Base-by-base conservation (phyloP, 2,113 vertebrate species). In the Hippocampus guttulatus region DNA sequence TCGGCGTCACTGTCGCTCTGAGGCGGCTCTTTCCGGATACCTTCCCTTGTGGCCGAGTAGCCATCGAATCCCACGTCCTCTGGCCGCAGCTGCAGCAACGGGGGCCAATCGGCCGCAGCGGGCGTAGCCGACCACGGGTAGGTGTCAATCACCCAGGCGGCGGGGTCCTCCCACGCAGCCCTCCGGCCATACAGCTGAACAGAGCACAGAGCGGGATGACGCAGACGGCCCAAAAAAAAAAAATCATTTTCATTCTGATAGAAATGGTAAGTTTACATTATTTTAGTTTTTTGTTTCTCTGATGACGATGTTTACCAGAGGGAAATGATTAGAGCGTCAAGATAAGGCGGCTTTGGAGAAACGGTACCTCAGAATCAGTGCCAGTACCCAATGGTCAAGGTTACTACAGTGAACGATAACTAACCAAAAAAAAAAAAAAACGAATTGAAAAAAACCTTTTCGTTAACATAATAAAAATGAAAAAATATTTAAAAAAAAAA, bases 21-120 rank as follows among this genome's bases (percentile, higher is more conserved):
- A 0, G 94, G 92, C 0, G 89, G 87, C 25, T 95, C 96, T 52
- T 97, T 98, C 27, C 92, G 72, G 0, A 92, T 84, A 1, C 97
- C 95, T 62, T 98, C 97, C 72, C 94, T 89, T 3, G 95, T 92
- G 79, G 94, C 30, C 0, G 95, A 94, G 88, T 95, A 98, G 61
- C 96, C 95, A 0, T 99, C 97, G 0, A 98, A 98, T 12, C 97
- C 97, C 16, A 98, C 97, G 0, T 99, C 97, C 79, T 99, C 97
- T 0, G 97, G 97, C 8, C 97, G 90, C 49, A 99, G 94, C 90
- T 98, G 96, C 5, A 99, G 92, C 73, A 99, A 89, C 0, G 95
- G 94, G 0, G 96, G 96, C 97, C 97, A 99, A 74, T 99, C 97
- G 0, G 95, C 92, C 16, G 95, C 95, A 61, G 95, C 90, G 0